Evolutionary conservation across 2,888 invertebrate genomes (phyloP).

Genomic region (Lomographa bimaculata): DNA sequence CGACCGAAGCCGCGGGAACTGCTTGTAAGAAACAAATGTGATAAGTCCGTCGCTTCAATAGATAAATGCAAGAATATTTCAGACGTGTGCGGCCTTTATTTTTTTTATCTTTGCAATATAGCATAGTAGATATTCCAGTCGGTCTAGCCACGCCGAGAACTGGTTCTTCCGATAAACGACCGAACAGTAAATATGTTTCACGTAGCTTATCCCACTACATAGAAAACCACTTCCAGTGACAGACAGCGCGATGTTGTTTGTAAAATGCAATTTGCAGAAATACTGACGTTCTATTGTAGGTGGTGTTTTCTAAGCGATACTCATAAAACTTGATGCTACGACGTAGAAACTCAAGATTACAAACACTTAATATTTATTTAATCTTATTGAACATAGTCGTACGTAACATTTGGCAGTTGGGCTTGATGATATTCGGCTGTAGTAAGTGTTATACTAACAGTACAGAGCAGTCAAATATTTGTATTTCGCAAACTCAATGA

Average conservation of each 20-base stretch:
- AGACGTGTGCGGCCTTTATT: too few relatives aligned
- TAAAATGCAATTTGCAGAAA: constrained; percentile 34
- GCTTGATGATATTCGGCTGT: constrained; percentile 5
- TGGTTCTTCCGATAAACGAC: constrained; percentile 39
- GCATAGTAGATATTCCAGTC: constrained; percentile 35
- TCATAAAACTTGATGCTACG: constrained; percentile 6
- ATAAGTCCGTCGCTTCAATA: constrained; percentile 7
- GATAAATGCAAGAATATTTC: constrained; percentile 11
- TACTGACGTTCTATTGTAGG: constrained; percentile 6
- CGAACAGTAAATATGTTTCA: constrained; percentile 36
- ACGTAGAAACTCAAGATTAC: constrained; percentile 4
- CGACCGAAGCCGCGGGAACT: too few relatives aligned
- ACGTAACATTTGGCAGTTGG: constrained; percentile 8
- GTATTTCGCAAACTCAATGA: constrained; percentile 10
- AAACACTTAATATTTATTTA: constrained; percentile 7
- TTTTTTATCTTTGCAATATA: constrained; percentile 13
- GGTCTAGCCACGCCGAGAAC: constrained; percentile 35
- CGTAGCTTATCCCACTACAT: constrained; percentile 47
- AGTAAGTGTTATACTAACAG: constrained; percentile 19
- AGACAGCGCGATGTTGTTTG: constrained; percentile 47
- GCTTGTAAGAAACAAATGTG: too few relatives aligned
- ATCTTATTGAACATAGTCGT: constrained; percentile 1
- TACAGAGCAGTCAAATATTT: constrained; percentile 10
- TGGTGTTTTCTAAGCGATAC: constrained; percentile 15
- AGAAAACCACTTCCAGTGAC: constrained; percentile 53